Evolutionary conservation across 2,888 invertebrate species (phyloP).

Genomic region (Globia sparganii): DNA sequence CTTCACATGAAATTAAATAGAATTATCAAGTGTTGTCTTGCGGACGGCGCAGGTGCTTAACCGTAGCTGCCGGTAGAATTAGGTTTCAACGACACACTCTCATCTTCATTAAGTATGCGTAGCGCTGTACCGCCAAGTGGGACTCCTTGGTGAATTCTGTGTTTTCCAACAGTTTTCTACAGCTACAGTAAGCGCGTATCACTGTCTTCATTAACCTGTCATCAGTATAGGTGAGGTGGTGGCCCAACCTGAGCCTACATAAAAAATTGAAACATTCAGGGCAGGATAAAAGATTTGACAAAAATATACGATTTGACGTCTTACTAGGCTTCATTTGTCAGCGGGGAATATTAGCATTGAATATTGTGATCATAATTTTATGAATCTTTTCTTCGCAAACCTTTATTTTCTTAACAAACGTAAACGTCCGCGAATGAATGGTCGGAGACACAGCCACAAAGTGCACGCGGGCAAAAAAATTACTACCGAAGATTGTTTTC

Average conservation of each 20-base stretch:
- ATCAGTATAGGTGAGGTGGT: neutral
- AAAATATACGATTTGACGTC: slow-evolving; percentile 10
- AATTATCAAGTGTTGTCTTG: neutral
- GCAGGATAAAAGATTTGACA: slow-evolving; percentile 13
- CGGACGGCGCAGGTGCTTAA: neutral
- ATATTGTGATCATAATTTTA: slow-evolving; percentile 31
- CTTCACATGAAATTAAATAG: slow-evolving; percentile 11
- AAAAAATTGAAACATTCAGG: neutral
- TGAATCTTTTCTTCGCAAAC: slow-evolving; percentile 10
- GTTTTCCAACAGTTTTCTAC: neutral
- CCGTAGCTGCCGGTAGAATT: neutral
- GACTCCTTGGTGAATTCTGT: slow-evolving; percentile 3
- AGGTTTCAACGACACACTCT: slow-evolving; percentile 13
- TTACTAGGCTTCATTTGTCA: slow-evolving; percentile 24
- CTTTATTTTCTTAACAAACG: slow-evolving; percentile 7
- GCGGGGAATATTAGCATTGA: neutral
- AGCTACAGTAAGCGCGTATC: neutral
- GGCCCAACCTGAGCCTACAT: neutral
- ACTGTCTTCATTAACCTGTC: neutral
- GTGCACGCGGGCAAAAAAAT: neutral
- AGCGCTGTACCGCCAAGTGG: slow-evolving; percentile 7
- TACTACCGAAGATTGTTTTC: neutral
- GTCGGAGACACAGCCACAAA: neutral
- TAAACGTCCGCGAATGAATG: neutral
- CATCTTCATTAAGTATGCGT: slow-evolving; percentile 30